A percentile compares a stretch with the other conserved stretches of the same genome.
phyloP scores from a whole-genome alignment of 2,888 invertebrate genomes.

The Griposia aprilina region DNA sequence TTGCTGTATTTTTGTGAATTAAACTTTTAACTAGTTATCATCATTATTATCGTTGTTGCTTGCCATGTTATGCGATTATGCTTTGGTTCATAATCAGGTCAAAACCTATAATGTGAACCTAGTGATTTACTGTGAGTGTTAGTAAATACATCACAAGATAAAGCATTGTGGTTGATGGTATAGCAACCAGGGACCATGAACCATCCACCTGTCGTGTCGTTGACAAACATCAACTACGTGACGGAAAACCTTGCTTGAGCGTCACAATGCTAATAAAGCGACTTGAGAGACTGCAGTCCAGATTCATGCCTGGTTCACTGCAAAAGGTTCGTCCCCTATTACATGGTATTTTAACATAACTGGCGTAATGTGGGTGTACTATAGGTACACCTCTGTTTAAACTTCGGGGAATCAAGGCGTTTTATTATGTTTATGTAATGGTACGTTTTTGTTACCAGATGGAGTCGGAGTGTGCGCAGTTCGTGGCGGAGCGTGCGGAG shows the following conservation, averaged over 20 bases:
- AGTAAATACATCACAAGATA: not conserved
- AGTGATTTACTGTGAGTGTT: not conserved
- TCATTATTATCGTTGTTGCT: not conserved
- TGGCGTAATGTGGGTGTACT: not conserved
- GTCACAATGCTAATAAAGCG: not conserved
- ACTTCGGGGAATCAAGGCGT: not conserved
- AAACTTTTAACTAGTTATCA: not conserved
- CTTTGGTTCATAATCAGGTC: not conserved
- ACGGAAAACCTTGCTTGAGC: not conserved
- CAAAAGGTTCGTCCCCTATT: not conserved
- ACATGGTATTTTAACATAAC: not conserved
- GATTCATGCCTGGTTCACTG: not conserved
- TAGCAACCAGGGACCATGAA: not conserved
- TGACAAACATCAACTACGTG: not conserved
- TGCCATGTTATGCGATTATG: not conserved
- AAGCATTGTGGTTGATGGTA: not conserved
- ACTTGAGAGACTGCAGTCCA: not conserved
- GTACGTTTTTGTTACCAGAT: slow-evolving; percentile 90
- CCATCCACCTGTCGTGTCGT: not conserved
- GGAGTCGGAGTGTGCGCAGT: slow-evolving; percentile 97
- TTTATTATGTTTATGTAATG: not conserved
- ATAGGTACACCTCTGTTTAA: not conserved
- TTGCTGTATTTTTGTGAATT: not conserved
- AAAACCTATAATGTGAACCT: not conserved
- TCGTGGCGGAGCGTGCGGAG: slow-evolving; percentile 97